These are phyloP conservation scores for Rhodeus uyekii DNA, from an alignment of 2,797 vertebrate species.

Conservation along the genomic window DNA sequence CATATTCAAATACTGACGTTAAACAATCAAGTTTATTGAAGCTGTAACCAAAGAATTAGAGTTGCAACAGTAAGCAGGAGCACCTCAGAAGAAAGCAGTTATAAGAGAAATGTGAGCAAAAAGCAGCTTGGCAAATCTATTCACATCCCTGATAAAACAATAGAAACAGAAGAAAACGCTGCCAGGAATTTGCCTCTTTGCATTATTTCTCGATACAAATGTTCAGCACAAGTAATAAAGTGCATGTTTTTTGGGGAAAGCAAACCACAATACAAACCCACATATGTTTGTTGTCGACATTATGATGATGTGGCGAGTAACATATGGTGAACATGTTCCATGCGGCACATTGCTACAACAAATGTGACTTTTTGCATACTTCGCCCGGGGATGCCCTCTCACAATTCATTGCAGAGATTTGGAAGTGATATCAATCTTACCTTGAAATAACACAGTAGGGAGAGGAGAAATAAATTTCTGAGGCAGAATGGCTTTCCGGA, in stretches of 20 bases:
- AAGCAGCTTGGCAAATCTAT: conserved; percentile 27
- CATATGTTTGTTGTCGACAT: conserved; percentile 54
- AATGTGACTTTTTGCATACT: conserved; percentile 42
- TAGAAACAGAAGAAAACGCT: conserved; percentile 37
- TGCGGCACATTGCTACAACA: conserved; percentile 35
- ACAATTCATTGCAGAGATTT: conserved; percentile 48
- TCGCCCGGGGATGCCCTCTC: conserved; percentile 42
- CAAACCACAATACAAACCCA: conserved; percentile 25
- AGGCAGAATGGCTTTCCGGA: conserved; percentile 51
- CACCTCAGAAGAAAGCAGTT: conserved; percentile 27
- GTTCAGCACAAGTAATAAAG: conserved; percentile 41
- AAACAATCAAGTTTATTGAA: conserved; percentile 10
- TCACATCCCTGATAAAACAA: conserved; percentile 44
- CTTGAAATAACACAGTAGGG: conserved; percentile 55
- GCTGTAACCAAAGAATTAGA: conserved; percentile 23
- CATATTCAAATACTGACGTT: not conserved
- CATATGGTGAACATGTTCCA: conserved; percentile 43
- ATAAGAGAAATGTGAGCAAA: conserved; percentile 19
- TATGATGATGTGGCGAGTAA: conserved; percentile 47
- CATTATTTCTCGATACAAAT: conserved; percentile 41
- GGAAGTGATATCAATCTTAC: conserved; percentile 55
- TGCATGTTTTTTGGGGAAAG: conserved; percentile 26
- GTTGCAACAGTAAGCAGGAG: conserved; percentile 20
- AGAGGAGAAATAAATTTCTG: conserved; percentile 49
- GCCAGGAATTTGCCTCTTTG: conserved; percentile 33